Percentiles rank a stretch among this genome's conserved stretches.
phyloP scores from a whole-genome alignment of 1,140 invertebrate species.

The Steinernema khuongi region DNA sequence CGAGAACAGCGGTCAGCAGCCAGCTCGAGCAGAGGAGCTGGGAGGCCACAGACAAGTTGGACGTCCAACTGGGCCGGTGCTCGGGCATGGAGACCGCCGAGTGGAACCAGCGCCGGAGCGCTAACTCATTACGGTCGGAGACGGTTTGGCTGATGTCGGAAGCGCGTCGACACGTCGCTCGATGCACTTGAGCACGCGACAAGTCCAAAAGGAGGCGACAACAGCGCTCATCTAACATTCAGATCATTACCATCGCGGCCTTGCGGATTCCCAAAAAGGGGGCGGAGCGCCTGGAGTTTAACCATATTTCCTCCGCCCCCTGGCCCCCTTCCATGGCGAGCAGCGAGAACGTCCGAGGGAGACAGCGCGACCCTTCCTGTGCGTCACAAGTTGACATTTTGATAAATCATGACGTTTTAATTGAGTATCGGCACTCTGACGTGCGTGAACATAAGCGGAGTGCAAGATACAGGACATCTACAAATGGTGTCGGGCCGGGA shows the following conservation, averaged over 20 bases:
- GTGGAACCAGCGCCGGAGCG: neutral
- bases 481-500: too few relatives aligned
- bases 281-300: neutral
- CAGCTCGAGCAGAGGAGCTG: neutral
- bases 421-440: too few relatives aligned
- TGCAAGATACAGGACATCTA: too few relatives aligned
- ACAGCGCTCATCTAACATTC: constrained; percentile 15
- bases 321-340: neutral
- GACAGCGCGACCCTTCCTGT: too few relatives aligned
- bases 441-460: too few relatives aligned
- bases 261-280: neutral
- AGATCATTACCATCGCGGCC: constrained; percentile 5
- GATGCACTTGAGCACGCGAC: neutral
- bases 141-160: neutral
- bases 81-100: neutral
- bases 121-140: neutral
- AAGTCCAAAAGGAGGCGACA: constrained; percentile 14
- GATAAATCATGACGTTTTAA: too few relatives aligned
- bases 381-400: too few relatives aligned
- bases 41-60: neutral
- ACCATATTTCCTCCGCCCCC: constrained; percentile 13
- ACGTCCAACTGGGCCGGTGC: neutral
- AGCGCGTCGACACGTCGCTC: neutral
- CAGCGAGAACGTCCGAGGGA: too few relatives aligned
- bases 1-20: neutral